Conservation (phyloP, 2,888 invertebrate species). For the Thelaira solivaga region DNA sequence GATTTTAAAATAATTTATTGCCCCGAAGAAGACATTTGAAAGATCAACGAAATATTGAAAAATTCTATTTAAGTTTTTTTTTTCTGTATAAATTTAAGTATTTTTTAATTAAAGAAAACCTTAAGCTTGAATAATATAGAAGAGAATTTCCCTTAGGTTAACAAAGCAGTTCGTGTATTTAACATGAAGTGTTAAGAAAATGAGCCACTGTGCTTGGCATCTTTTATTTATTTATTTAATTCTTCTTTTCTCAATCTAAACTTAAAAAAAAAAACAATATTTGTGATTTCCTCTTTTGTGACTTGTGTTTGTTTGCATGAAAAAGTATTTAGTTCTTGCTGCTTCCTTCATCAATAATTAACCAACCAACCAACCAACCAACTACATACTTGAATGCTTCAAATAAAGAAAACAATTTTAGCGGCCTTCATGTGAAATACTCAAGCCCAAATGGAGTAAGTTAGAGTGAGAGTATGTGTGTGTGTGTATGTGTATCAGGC, state of each 20-base stretch:
- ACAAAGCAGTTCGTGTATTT: too few species aligned
- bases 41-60: too few species aligned
- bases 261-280: slow-evolving; percentile 41
- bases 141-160: too few species aligned
- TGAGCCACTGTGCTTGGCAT: background rate
- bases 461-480: background rate
- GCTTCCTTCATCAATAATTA: slow-evolving; percentile 47
- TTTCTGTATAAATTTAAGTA: too few species aligned
- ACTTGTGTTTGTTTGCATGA: slow-evolving; percentile 2
- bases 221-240: background rate
- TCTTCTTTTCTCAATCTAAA: background rate
- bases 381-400: too few species aligned
- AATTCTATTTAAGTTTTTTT: too few species aligned
- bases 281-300: slow-evolving; percentile 55
- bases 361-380: too few species aligned
- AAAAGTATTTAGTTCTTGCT: slow-evolving; percentile 10
- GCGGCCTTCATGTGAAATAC: background rate
- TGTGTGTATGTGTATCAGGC: background rate
- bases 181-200: too few species aligned
- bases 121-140: too few species aligned
- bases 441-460: slow-evolving; percentile 1
- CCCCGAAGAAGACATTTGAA: too few species aligned
- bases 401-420: slow-evolving; percentile 25
- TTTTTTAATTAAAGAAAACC: too few species aligned
- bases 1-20: too few species aligned